These are phyloP conservation scores for Penaeus monodon DNA, from an alignment of 2,888 invertebrate species.

Conservation along the genomic window DNA sequence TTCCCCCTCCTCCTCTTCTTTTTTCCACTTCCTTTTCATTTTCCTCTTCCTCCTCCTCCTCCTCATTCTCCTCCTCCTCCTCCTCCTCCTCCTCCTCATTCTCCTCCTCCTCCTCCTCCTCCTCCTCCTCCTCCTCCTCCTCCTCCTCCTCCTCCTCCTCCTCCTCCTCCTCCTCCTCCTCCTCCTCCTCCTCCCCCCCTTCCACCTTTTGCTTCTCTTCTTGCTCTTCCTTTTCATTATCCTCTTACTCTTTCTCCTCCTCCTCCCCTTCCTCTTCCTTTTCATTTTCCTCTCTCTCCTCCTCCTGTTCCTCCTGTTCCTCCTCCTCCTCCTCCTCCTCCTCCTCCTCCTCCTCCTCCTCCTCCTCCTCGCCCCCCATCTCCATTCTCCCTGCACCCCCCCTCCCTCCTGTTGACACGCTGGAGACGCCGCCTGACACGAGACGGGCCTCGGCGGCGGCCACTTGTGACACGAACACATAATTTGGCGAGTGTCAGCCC, in stretches of 20 bases:
- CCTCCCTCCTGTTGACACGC: not conserved
- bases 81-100: not conserved
- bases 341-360: not conserved
- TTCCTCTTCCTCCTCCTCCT: not conserved
- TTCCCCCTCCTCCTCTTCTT: not conserved
- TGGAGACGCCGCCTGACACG: too few relatives aligned
- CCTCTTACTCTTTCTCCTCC: too few relatives aligned
- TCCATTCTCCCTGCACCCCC: not conserved
- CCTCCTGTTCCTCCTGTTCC: too few relatives aligned
- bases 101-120: not conserved
- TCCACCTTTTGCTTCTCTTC: too few relatives aligned
- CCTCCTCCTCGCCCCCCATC: too few relatives aligned
- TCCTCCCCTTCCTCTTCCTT: not conserved
- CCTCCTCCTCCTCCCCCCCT: not conserved
- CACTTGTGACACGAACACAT: too few relatives aligned
- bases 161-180: not conserved
- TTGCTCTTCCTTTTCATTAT: too few relatives aligned
- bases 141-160: not conserved
- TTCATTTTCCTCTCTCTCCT: too few relatives aligned
- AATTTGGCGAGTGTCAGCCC: too few relatives aligned
- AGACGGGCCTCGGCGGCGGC: too few relatives aligned
- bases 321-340: not conserved
- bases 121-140: too few relatives aligned
- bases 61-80: not conserved
- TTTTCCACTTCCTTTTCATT: too few relatives aligned